Percentiles rank a stretch among this genome's conserved stretches.
Conservation (phyloP, 1,140 invertebrate genomes). For the Bacillus rossius region DNA sequence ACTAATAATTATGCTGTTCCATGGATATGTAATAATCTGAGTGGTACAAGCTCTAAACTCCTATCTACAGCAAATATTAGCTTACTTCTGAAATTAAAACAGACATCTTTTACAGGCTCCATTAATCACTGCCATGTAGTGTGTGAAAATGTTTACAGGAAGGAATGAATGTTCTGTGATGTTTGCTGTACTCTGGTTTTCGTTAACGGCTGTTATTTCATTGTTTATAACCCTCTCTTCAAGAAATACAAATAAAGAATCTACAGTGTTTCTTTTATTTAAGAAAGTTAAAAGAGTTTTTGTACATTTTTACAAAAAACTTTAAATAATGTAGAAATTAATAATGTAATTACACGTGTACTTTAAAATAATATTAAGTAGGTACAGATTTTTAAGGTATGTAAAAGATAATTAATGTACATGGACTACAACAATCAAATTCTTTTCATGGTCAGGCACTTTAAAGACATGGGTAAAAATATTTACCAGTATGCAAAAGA, state of each 20-base stretch:
- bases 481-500: constrained; percentile 5
- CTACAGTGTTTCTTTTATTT: no score
- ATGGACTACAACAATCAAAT: neutral
- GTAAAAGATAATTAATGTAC: constrained; percentile 2
- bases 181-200: no score
- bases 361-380: constrained; percentile 8
- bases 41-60: no score
- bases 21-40: no score
- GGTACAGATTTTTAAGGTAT: neutral
- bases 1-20: no score
- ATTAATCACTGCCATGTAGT: constrained; percentile 17
- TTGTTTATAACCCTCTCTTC: no score
- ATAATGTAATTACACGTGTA: constrained; percentile 2
- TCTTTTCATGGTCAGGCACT: neutral
- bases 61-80: no score
- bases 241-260: no score
- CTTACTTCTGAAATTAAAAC: neutral
- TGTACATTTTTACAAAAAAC: constrained; percentile 22
- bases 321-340: neutral
- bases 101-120: constrained; percentile 12
- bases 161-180: no score
- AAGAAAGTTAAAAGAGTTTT: constrained; percentile 13
- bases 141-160: neutral
- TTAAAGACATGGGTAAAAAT: neutral
- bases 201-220: no score